Evolutionary conservation across 2,888 invertebrate species (phyloP).

Genomic region (Andrena hattorfiana): DNA sequence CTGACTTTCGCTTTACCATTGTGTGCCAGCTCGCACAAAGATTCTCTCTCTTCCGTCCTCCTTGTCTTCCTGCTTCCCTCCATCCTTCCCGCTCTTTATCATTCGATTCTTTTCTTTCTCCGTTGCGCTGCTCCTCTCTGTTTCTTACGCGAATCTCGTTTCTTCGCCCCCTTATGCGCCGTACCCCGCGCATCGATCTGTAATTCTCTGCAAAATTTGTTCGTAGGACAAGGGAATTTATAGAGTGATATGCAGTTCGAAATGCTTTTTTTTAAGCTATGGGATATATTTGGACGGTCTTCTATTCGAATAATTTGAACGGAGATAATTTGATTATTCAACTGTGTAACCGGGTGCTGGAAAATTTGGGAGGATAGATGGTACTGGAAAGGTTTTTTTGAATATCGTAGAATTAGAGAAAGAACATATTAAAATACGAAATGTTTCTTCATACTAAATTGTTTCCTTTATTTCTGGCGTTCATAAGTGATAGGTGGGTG

Average conservation of each 20-base stretch:
- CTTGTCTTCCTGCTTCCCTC: slow-evolving; percentile 39
- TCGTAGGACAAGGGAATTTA: slow-evolving; percentile 5
- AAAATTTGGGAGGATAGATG: no score
- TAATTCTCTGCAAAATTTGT: slow-evolving; percentile 18
- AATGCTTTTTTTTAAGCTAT: no score
- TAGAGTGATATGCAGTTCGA: background rate
- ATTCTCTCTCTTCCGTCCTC: slow-evolving; percentile 52
- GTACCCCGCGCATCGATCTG: slow-evolving; percentile 15
- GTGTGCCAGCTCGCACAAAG: slow-evolving; percentile 75
- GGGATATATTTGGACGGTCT: no score
- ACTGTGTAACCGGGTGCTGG: no score
- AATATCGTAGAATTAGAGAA: no score
- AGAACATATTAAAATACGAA: no score
- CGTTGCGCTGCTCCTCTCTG: background rate
- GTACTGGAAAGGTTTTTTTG: no score
- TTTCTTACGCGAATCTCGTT: slow-evolving; percentile 31
- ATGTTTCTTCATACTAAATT: no score
- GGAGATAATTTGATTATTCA: no score
- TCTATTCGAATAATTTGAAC: no score
- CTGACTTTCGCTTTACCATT: slow-evolving; percentile 76
- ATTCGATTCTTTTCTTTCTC: background rate
- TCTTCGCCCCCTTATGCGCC: slow-evolving; percentile 20
- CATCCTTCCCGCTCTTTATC: slow-evolving; percentile 34
- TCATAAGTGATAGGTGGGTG: no score
- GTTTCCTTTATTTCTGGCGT: no score